Conservation (phyloP, 37 sponge, comb jelly and placozoan genomes). For the Crambe crambe region DNA sequence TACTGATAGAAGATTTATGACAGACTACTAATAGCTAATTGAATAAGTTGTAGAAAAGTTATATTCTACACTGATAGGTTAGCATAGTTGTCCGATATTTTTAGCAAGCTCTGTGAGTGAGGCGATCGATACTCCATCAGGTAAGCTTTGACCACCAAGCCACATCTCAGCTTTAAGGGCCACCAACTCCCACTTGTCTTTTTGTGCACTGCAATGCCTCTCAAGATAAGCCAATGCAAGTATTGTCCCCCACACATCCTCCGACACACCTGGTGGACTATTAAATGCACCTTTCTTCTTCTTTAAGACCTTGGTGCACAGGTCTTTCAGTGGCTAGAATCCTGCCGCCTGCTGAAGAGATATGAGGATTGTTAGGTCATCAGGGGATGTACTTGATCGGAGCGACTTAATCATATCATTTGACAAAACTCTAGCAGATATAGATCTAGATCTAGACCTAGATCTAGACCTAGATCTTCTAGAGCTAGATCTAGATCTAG, state of each 20-base stretch:
- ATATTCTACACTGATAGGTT: too few species aligned
- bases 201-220: slow-evolving; percentile 14
- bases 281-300: slow-evolving; percentile 5
- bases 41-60: too few species aligned
- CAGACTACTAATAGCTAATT: too few species aligned
- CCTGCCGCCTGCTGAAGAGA: slow-evolving; percentile 62
- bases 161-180: slow-evolving; percentile 71
- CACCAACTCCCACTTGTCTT: slow-evolving; percentile 81
- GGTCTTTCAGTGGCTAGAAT: slow-evolving; percentile 33
- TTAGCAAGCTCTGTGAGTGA: too few species aligned
- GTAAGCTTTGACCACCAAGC: slow-evolving; percentile 43
- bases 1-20: too few species aligned
- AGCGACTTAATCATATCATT: neutral
- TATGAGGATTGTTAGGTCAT: slow-evolving; percentile 24
- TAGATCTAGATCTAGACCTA: too few species aligned
- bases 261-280: neutral
- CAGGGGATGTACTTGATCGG: neutral
- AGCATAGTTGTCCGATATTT: too few species aligned
- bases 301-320: slow-evolving; percentile 13
- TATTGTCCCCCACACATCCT: slow-evolving; percentile 58
- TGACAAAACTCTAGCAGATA: too few species aligned
- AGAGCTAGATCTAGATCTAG: too few species aligned
- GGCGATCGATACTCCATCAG: slow-evolving; percentile 7
- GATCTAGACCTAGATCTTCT: too few species aligned
- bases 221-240: slow-evolving; percentile 40